phyloP scores from a whole-genome alignment of 2,797 vertebrate genomes.

The Oreochromis grahami region DNA sequence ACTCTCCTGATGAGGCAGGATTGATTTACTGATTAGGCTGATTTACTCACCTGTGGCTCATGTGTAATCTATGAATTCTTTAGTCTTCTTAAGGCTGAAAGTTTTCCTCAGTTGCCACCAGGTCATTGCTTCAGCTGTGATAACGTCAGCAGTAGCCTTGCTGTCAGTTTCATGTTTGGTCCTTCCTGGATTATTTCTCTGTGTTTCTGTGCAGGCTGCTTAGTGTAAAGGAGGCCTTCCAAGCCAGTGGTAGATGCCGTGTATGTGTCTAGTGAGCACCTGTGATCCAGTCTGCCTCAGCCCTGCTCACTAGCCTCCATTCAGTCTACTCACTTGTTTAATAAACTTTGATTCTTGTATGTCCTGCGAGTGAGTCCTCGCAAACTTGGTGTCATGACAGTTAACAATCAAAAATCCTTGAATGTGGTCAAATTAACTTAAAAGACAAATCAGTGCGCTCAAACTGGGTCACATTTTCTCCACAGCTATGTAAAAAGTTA shows the following conservation, averaged over 20 bases:
- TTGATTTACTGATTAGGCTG: not conserved
- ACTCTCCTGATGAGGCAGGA: not conserved
- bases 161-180: not conserved
- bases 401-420: not conserved
- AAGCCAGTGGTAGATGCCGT: not conserved
- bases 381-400: not conserved
- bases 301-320: not conserved
- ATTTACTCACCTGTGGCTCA: not conserved
- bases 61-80: not conserved
- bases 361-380: not conserved
- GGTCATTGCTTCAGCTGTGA: not conserved
- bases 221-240: not conserved
- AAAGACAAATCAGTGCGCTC: not conserved
- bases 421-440: not conserved
- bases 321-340: not conserved
- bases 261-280: not conserved
- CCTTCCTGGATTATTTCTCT: not conserved
- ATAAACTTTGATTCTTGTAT: not conserved
- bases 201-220: not conserved
- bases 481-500: not conserved
- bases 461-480: not conserved
- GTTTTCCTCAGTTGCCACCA: not conserved
- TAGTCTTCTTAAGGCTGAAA: not conserved
- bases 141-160: not conserved
- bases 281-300: not conserved